Conservation (phyloP, 2,888 invertebrate genomes). For the Blastobasis adustella region DNA sequence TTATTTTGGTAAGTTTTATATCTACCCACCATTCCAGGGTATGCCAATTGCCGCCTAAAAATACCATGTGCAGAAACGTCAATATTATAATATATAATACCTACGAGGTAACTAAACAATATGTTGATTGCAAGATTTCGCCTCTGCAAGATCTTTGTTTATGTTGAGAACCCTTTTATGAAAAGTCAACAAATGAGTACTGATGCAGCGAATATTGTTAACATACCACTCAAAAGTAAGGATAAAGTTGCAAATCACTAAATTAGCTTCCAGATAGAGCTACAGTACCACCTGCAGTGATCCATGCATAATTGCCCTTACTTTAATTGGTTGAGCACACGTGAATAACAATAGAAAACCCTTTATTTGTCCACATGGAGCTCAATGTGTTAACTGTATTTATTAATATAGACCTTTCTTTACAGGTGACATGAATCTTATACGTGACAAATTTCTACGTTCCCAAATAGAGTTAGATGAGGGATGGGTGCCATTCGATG, state of each 20-base stretch:
- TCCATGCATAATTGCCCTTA: neutral
- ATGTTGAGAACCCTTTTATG: neutral
- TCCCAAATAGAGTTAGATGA: constrained; percentile 89
- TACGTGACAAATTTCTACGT: constrained; percentile 93
- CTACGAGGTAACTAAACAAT: neutral
- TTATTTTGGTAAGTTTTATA: constrained; percentile 65
- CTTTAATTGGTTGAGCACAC: neutral
- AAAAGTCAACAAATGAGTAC: neutral
- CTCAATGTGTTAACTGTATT: too few relatives aligned
- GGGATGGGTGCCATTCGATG: constrained; percentile 92
- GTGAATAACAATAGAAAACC: neutral
- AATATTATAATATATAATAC: neutral
- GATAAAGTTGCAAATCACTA: too few relatives aligned
- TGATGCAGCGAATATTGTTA: too few relatives aligned
- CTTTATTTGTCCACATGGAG: too few relatives aligned
- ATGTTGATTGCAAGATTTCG: neutral
- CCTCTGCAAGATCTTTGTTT: neutral
- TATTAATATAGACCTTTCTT: constrained; percentile 41
- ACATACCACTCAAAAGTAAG: too few relatives aligned
- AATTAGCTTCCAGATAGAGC: too few relatives aligned
- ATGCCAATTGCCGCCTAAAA: neutral
- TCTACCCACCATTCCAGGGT: neutral
- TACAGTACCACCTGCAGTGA: too few relatives aligned
- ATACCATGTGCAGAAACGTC: neutral
- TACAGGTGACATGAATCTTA: constrained; percentile 91